These are phyloP conservation scores for Meta bourneti DNA, from an alignment of 2,888 invertebrate species.

Conservation along the genomic window DNA sequence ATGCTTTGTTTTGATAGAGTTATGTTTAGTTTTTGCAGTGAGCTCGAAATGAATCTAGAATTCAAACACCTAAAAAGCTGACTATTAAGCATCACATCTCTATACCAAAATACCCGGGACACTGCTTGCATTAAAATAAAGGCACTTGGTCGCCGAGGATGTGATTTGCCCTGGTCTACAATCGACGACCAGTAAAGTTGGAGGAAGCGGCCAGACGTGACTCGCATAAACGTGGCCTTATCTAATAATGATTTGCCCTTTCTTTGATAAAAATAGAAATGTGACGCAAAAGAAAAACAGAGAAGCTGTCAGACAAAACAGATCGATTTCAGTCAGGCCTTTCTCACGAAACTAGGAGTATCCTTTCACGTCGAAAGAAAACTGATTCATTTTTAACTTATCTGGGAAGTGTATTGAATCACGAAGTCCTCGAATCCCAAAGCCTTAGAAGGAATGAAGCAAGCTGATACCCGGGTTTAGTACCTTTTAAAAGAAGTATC, in stretches of 20 bases:
- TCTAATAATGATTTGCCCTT: slow-evolving; percentile 45
- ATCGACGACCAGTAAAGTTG: slow-evolving; percentile 4
- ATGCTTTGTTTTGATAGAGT: too few relatives aligned
- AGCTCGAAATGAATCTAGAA: too few relatives aligned
- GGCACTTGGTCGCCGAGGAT: background rate
- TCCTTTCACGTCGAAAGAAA: background rate
- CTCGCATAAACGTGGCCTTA: slow-evolving; percentile 33
- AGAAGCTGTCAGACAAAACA: slow-evolving; percentile 47
- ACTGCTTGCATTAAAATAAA: background rate
- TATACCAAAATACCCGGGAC: too few relatives aligned
- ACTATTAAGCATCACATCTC: too few relatives aligned
- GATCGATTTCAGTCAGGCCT: slow-evolving; percentile 42
- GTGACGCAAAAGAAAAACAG: slow-evolving; percentile 4
- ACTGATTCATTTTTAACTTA: background rate
- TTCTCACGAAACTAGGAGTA: background rate
- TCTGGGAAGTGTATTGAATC: background rate
- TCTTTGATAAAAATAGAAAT: slow-evolving; percentile 52
- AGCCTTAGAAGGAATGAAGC: background rate
- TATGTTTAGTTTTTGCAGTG: too few relatives aligned
- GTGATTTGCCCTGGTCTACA: background rate
- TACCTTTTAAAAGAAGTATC: background rate
- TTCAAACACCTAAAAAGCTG: too few relatives aligned
- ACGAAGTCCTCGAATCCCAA: background rate
- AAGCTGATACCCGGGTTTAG: background rate
- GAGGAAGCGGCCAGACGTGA: background rate